phyloP scores from a whole-genome alignment of 2,888 invertebrate genomes.

The Hirtodrosophila confusa region DNA sequence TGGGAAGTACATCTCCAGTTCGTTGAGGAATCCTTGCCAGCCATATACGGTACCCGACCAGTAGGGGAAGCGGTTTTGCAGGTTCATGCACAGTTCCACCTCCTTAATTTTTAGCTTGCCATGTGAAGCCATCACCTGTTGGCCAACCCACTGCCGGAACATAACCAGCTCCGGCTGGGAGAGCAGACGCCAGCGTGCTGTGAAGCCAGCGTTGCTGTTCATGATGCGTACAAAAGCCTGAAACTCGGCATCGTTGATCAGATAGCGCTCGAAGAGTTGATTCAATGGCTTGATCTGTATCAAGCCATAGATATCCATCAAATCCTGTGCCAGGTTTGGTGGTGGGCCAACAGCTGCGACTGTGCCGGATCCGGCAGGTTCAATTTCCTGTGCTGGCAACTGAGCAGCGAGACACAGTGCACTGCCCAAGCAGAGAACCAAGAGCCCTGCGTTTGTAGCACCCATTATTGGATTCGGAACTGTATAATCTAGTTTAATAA shows the following conservation, averaged over 20 bases:
- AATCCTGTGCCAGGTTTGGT: constrained; percentile 60
- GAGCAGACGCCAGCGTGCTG: constrained; percentile 63
- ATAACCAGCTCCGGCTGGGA: constrained; percentile 77
- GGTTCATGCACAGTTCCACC: constrained; percentile 54
- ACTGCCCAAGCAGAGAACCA: constrained; percentile 42
- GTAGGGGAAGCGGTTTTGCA: constrained; percentile 67
- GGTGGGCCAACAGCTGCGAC: constrained; percentile 28
- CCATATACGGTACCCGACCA: constrained; percentile 72
- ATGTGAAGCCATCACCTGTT: constrained; percentile 63
- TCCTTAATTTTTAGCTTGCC: constrained; percentile 66
- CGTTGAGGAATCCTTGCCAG: constrained; percentile 80
- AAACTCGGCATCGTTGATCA: constrained; percentile 79
- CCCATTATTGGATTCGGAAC: constrained; percentile 39
- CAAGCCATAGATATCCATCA: constrained; percentile 61
- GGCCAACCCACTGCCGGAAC: constrained; percentile 71
- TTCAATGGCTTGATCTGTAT: constrained; percentile 68
- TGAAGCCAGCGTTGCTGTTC: constrained; percentile 67
- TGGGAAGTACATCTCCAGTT: constrained; percentile 75
- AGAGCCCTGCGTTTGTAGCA: constrained; percentile 33
- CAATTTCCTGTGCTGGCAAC: constrained; percentile 4
- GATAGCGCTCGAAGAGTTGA: constrained; percentile 68
- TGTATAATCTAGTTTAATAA: constrained; percentile 5
- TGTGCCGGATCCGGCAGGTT: neutral
- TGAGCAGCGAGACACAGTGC: constrained; percentile 10
- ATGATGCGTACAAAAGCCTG: constrained; percentile 79